Conservation (phyloP, 2,113 vertebrate species). For the Dipodomys spectabilis region DNA sequence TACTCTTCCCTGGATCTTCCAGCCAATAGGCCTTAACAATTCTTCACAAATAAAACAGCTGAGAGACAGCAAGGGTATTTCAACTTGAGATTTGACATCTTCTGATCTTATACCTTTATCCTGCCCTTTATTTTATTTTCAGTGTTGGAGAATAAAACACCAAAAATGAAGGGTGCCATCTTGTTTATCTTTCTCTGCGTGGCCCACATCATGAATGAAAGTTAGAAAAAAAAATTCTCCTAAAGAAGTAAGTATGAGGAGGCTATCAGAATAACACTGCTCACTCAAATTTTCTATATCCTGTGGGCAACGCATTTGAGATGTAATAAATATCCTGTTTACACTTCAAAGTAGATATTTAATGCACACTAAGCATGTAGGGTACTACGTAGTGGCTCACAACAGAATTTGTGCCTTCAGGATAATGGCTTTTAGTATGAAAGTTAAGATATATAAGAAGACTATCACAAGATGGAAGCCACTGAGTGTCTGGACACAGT, state of each 20-base stretch:
- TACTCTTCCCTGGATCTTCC: not conserved
- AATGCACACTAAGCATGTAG: not conserved
- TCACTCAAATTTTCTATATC: not conserved
- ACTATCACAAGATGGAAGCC: not conserved
- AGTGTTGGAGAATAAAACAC: slow-evolving; percentile 8
- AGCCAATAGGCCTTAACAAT: not conserved
- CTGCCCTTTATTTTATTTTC: not conserved
- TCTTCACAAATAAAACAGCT: not conserved
- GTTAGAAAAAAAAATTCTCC: not conserved
- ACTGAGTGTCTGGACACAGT: not conserved
- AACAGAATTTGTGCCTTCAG: not conserved
- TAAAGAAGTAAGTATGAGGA: slow-evolving; percentile 33
- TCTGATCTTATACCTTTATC: slow-evolving; percentile 21
- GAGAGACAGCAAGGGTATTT: not conserved
- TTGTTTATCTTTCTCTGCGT: slow-evolving; percentile 30
- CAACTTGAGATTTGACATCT: not conserved
- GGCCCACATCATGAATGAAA: slow-evolving; percentile 56
- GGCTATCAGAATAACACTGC: not conserved
- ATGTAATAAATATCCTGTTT: not conserved
- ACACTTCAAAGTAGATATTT: not conserved
- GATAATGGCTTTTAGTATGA: not conserved
- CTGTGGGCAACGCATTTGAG: not conserved
- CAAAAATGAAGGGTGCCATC: not conserved
- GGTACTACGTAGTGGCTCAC: not conserved
- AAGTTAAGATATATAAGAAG: not conserved